Evolutionary conservation across 2,888 invertebrate species (phyloP).

Genomic region (Rhagonycha lutea): DNA sequence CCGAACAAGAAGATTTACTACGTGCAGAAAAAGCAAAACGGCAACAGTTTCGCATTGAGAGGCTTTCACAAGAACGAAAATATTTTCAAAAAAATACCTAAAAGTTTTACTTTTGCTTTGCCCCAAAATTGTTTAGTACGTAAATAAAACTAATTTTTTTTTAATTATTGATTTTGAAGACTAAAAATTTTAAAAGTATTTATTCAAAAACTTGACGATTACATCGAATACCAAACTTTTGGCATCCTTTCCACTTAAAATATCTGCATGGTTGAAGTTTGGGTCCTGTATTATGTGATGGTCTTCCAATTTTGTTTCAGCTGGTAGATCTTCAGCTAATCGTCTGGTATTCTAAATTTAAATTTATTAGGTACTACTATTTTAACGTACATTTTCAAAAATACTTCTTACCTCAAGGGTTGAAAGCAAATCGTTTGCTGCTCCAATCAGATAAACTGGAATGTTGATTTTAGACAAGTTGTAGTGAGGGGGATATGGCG

Average conservation of each 20-base stretch:
- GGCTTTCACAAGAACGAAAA: neutral
- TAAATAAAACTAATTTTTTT: too few species aligned
- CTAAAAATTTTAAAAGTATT: neutral
- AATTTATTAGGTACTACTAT: neutral
- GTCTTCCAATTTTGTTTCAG: constrained; percentile 29
- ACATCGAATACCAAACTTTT: constrained; percentile 45
- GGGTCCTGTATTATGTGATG: constrained; percentile 29
- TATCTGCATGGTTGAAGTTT: constrained; percentile 53
- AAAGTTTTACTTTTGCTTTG: too few species aligned
- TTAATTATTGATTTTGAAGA: too few species aligned
- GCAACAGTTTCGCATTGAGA: neutral
- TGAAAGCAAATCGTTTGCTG: constrained; percentile 66
- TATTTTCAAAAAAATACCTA: neutral
- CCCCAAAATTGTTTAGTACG: too few species aligned
- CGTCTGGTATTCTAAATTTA: constrained; percentile 49
- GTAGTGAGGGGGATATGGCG: constrained; percentile 61
- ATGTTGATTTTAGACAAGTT: constrained; percentile 62
- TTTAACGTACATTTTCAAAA: neutral
- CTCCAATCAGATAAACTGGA: constrained; percentile 65
- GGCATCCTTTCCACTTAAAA: constrained; percentile 48
- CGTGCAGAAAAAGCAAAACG: neutral
- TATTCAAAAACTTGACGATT: constrained; percentile 42
- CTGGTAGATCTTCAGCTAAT: constrained; percentile 46
- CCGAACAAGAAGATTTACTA: neutral
- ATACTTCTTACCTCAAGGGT: constrained; percentile 57